phyloP scores from a whole-genome alignment of 2,888 invertebrate genomes.

The Eristalinus aeneus region DNA sequence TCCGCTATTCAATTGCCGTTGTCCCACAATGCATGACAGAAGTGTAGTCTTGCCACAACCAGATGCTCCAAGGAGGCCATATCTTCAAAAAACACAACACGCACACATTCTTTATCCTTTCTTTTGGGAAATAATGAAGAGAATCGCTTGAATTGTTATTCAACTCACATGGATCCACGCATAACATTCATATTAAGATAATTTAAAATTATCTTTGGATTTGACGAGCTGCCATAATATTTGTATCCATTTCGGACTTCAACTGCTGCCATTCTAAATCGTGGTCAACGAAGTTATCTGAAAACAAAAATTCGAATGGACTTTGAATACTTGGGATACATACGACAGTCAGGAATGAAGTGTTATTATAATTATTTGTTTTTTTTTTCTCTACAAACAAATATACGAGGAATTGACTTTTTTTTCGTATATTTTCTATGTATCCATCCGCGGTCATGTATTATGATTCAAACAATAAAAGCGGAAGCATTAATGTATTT shows the following conservation, averaged over 20 bases:
- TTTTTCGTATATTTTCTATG: not conserved
- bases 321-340: constrained; percentile 23
- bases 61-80: constrained; percentile 93
- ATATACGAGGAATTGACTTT: not conserved
- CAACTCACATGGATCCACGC: constrained; percentile 88
- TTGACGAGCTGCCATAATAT: constrained; percentile 84
- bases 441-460: constrained; percentile 10
- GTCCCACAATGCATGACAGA: constrained; percentile 91
- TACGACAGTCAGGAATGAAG: not conserved
- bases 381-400: not conserved
- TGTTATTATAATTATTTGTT: not conserved
- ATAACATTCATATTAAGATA: constrained; percentile 88
- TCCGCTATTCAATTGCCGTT: constrained; percentile 87
- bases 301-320: constrained; percentile 20
- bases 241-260: constrained; percentile 86
- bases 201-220: constrained; percentile 84
- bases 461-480: not conserved
- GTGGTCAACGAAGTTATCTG: constrained; percentile 57
- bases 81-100: constrained; percentile 81
- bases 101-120: constrained; percentile 26
- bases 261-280: constrained; percentile 82
- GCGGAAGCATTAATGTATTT: constrained; percentile 11
- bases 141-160: constrained; percentile 72
- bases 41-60: constrained; percentile 96
- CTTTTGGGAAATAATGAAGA: constrained; percentile 9